These are phyloP conservation scores for Drosophila sturtevanti DNA, from an alignment of 1,140 invertebrate species.

Conservation along the genomic window DNA sequence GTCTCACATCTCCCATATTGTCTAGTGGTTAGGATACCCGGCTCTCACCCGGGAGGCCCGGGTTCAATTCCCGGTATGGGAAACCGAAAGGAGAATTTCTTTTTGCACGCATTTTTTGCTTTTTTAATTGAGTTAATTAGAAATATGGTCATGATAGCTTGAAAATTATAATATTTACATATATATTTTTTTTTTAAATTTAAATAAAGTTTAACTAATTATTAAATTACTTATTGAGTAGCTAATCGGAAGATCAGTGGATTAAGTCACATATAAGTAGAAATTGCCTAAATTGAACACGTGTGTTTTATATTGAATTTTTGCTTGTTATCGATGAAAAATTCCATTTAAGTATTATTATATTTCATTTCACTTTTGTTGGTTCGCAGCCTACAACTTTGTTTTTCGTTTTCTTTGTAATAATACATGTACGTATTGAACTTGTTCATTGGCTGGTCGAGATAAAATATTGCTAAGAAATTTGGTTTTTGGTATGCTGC, in stretches of 20 bases:
- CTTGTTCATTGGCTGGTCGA: too few species aligned
- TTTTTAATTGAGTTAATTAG: background rate
- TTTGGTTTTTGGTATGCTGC: background rate
- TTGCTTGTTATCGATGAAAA: background rate
- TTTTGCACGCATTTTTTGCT: conserved; percentile 9
- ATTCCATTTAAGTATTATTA: background rate
- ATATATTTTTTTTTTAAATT: too few species aligned
- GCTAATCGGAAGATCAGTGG: too few species aligned
- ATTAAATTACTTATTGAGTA: too few species aligned
- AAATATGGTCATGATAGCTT: too few species aligned
- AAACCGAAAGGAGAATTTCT: conserved; percentile 6
- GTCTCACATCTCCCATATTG: conserved; percentile 83
- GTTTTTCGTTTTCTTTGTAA: background rate
- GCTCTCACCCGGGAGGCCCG: conserved; percentile 92
- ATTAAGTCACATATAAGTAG: too few species aligned
- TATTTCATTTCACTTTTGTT: background rate
- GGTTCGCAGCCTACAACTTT: too few species aligned
- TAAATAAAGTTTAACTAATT: too few species aligned
- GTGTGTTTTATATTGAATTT: background rate
- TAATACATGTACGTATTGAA: too few species aligned
- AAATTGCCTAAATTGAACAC: too few species aligned
- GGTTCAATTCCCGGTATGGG: conserved; percentile 89
- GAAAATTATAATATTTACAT: background rate
- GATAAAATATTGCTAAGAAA: background rate
- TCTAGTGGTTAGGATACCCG: conserved; percentile 93